A percentile compares a stretch with the other conserved stretches of the same genome.
Evolutionary conservation across 2,113 vertebrate genomes (phyloP).

Genomic region (Gymnobelideus leadbeateri): DNA sequence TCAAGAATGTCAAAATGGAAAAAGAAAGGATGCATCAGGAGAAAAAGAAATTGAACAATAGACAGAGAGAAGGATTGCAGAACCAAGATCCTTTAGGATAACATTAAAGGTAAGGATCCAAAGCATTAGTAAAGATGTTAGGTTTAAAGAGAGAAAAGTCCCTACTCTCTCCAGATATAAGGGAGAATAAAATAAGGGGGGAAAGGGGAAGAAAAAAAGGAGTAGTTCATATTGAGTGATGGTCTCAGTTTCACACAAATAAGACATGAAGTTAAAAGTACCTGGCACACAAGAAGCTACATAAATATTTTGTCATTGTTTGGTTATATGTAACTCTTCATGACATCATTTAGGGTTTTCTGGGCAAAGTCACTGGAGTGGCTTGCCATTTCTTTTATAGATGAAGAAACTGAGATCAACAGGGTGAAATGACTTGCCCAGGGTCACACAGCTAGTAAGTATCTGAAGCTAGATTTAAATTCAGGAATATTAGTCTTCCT

Average conservation of each 20-base stretch:
- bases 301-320: not conserved
- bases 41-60: not conserved
- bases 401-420: not conserved
- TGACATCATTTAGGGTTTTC: not conserved
- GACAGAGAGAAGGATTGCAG: not conserved
- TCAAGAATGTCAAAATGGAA: not conserved
- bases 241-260: not conserved
- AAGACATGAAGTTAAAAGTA: not conserved
- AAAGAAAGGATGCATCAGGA: not conserved
- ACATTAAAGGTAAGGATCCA: not conserved
- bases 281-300: not conserved
- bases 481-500: not conserved
- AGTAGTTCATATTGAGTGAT: not conserved
- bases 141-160: not conserved
- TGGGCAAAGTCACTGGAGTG: not conserved
- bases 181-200: not conserved
- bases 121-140: not conserved
- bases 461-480: not conserved
- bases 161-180: not conserved
- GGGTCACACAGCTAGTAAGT: not conserved
- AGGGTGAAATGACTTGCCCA: not conserved
- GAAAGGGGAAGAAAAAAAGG: not conserved
- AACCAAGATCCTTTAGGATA: not conserved
- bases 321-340: not conserved
- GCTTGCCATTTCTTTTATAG: not conserved